Conservation (phyloP, 2,797 vertebrate genomes). For the Staurois parvus region DNA sequence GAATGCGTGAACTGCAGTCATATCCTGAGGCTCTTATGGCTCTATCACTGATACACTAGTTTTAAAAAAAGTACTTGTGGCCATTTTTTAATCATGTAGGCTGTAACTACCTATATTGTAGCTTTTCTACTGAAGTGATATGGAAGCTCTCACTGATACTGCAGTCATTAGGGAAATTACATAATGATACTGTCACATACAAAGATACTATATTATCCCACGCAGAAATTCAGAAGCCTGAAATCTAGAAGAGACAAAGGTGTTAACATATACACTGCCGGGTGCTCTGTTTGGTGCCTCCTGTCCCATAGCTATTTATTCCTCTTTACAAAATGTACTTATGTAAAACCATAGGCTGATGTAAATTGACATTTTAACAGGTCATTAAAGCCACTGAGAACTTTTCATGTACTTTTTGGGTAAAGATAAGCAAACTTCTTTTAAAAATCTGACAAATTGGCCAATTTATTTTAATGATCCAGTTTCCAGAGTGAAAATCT, state of each 20-base stretch:
- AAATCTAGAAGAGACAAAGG: conserved; percentile 13
- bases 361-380: too few relatives aligned
- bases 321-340: not conserved
- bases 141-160: conserved; percentile 63
- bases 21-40: too few relatives aligned
- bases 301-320: not conserved
- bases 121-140: not conserved
- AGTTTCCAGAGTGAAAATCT: too few relatives aligned
- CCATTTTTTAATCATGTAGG: not conserved
- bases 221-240: conserved; percentile 32
- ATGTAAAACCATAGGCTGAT: too few relatives aligned
- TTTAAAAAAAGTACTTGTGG: too few relatives aligned
- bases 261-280: conserved; percentile 33
- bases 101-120: not conserved
- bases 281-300: not conserved
- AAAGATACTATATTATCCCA: conserved; percentile 44
- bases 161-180: conserved; percentile 48
- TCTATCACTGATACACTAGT: too few relatives aligned
- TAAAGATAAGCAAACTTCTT: too few relatives aligned
- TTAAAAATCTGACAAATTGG: too few relatives aligned
- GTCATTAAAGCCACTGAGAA: too few relatives aligned
- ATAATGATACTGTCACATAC: conserved; percentile 49
- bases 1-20: too few relatives aligned
- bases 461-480: too few relatives aligned
- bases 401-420: too few relatives aligned